Conservation (phyloP, 1,140 invertebrate genomes). For the Pygmarrhopalites habei region DNA sequence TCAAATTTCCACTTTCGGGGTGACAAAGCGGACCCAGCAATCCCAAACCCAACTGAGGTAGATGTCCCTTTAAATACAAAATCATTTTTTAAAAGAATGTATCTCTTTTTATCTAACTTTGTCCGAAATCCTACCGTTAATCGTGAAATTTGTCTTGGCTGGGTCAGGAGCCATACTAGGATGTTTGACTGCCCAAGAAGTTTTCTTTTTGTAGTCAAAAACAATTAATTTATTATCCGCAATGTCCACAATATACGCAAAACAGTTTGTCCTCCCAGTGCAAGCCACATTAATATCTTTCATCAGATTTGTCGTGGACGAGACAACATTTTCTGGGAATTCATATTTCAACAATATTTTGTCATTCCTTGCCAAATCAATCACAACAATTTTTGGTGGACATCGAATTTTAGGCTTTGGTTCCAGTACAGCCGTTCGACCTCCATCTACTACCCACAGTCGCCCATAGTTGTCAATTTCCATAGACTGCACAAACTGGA, state of each 20-base stretch:
- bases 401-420: conserved; percentile 60
- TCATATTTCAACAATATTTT: conserved; percentile 53
- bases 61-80: not conserved
- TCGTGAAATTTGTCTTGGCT: not conserved
- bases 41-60: not conserved
- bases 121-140: conserved; percentile 3
- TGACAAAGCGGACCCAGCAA: conserved; percentile 50
- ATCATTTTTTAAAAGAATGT: too few relatives aligned
- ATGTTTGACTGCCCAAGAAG: conserved; percentile 57
- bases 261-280: conserved; percentile 41
- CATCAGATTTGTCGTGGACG: not conserved
- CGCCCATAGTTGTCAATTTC: conserved; percentile 64
- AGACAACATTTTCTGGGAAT: conserved; percentile 44
- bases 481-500: conserved; percentile 69
- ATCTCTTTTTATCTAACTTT: not conserved
- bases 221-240: conserved; percentile 55
- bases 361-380: conserved; percentile 61
- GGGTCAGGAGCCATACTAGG: conserved; percentile 1
- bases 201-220: conserved; percentile 53
- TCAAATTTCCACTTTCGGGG: conserved; percentile 52
- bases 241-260: conserved; percentile 47
- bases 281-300: conserved; percentile 42
- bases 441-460: conserved; percentile 60
- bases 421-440: conserved; percentile 60
- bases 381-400: conserved; percentile 70